phyloP scores from a whole-genome alignment of 64 coral and sea anemone genomes.

The Montipora efflorescens region DNA sequence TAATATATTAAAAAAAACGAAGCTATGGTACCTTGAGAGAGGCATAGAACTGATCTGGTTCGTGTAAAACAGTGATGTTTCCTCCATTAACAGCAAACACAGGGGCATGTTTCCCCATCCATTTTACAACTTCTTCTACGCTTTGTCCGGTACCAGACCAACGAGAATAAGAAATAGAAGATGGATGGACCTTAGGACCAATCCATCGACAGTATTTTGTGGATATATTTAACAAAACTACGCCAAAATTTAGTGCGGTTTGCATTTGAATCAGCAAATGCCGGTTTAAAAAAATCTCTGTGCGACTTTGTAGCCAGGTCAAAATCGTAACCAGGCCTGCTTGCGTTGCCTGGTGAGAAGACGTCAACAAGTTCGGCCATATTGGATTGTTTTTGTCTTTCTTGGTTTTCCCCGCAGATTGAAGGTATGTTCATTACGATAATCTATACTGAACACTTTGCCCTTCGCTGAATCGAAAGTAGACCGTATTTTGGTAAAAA shows the following conservation, averaged over 20 bases:
- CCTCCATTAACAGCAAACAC: slow-evolving; percentile 65
- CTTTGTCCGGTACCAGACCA: not conserved
- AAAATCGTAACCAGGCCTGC: slow-evolving; percentile 59
- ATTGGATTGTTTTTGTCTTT: not conserved
- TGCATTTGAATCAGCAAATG: not conserved
- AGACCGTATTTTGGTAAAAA: not conserved
- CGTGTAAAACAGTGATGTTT: slow-evolving; percentile 75
- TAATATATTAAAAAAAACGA: not conserved
- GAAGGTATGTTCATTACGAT: slow-evolving; percentile 12
- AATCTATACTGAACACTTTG: not conserved
- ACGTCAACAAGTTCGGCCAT: slow-evolving; percentile 75
- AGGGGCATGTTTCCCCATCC: slow-evolving; percentile 82
- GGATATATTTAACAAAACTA: slow-evolving; percentile 36
- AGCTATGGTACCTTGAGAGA: slow-evolving; percentile 66
- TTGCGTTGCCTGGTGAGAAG: slow-evolving; percentile 54
- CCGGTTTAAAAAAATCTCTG: not conserved
- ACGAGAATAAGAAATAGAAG: not conserved
- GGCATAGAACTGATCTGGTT: slow-evolving; percentile 73
- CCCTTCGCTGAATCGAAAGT: not conserved
- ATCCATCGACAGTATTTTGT: slow-evolving; percentile 30
- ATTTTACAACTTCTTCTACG: slow-evolving; percentile 67
- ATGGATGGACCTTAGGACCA: slow-evolving; percentile 41
- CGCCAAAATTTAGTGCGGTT: slow-evolving; percentile 11
- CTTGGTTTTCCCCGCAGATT: not conserved
- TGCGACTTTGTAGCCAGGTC: not conserved